Conservation (phyloP, 2,113 vertebrate genomes). For the Bujurquina vittata region DNA sequence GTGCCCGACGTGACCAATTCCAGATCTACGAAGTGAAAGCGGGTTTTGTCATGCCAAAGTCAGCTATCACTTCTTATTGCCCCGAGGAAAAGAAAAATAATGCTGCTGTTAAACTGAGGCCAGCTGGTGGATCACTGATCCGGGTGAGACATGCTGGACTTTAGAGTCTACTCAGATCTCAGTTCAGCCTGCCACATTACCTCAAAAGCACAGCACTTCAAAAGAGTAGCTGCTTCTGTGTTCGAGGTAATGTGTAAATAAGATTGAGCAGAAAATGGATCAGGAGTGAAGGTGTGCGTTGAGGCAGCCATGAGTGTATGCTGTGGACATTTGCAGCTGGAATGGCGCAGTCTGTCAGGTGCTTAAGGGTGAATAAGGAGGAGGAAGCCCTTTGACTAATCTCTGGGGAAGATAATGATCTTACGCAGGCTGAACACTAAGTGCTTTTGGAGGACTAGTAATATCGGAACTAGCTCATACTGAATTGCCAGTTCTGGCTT, state of each 20-base stretch:
- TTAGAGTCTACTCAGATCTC: background rate
- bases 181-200: background rate
- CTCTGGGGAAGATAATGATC: conserved; percentile 62
- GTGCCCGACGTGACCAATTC: conserved; percentile 25
- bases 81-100: conserved; percentile 20
- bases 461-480: background rate
- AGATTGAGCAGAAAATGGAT: background rate
- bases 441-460: conserved; percentile 45
- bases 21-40: background rate
- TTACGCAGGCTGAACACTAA: conserved; percentile 40
- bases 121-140: conserved; percentile 12
- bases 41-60: background rate
- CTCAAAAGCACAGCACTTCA: background rate
- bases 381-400: conserved; percentile 68
- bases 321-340: conserved; percentile 50
- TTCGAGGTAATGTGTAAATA: background rate
- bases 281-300: background rate
- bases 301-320: conserved; percentile 23
- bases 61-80: background rate
- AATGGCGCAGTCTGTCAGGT: conserved; percentile 57
- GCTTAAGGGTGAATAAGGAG: conserved; percentile 60
- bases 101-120: conserved; percentile 13
- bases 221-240: background rate
- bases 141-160: background rate
- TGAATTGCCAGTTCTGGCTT: background rate